Base-by-base conservation (phyloP, 2,113 vertebrate species). In the Sebastes fasciatus region DNA sequence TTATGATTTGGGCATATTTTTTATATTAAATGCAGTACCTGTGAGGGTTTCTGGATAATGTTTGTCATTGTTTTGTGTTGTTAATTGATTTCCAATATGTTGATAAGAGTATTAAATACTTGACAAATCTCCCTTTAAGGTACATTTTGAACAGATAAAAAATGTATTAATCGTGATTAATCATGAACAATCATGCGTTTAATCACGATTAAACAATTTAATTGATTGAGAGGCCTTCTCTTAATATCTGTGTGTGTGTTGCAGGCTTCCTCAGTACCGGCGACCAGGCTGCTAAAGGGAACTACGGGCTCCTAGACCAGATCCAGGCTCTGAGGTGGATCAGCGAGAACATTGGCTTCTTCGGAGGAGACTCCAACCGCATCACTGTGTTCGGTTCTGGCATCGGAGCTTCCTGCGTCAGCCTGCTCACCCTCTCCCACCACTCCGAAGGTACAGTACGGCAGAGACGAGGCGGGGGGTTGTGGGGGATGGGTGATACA, bases 241-340 rank as follows among this genome's bases (percentile, higher is more conserved):
- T 26, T 26, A 26, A 26, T 26, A 26, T 26, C 26, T 3, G 26
- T 3, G 42, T 79, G 12, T 83, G 34, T 85, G 34, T 89, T 90
- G 16, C 93, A 99, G 98, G 98, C 21, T 99, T 99, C 93, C 96
- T 99, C 91, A 99, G 98, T 86, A 99, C 98, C 0, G 98, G 98
- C 0, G 98, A 99, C 94, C 98, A 99, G 95, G 98, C 98, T 43
- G 98, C 98, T 79, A 99, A 99, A 93, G 98, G 98, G 82, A 99
- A 99, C 93, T 99, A 99, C 0, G 98, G 98, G 26, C 96, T 99
- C 48, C 94, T 99, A 92, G 98, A 99, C 95, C 98, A 99, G 95
- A 99, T 99, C 86, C 98, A 99, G 95, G 98, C 98, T 0, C 94
- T 99, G 76, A 96, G 98, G 76, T 99, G 98, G 98, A 97, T 99